Percentiles rank a stretch among this genome's conserved stretches.
These are phyloP conservation scores for Idaea aversata DNA, from an alignment of 2,888 invertebrate species.

Conservation along the genomic window DNA sequence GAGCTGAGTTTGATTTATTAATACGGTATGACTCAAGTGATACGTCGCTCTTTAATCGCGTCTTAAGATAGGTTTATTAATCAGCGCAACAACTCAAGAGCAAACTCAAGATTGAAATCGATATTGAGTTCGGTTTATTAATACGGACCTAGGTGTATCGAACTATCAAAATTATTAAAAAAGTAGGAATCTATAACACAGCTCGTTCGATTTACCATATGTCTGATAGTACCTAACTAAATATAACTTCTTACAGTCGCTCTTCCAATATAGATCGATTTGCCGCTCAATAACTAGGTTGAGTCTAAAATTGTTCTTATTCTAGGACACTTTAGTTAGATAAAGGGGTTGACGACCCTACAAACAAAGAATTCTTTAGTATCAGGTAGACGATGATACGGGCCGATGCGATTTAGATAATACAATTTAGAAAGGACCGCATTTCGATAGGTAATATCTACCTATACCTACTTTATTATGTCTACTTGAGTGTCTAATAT, in stretches of 20 bases:
- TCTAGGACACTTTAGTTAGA: conserved; percentile 55
- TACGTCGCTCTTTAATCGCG: too few species aligned
- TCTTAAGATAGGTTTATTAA: too few species aligned
- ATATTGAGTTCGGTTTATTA: too few species aligned
- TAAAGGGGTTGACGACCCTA: conserved; percentile 58
- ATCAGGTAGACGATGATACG: conserved; percentile 43
- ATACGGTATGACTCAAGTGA: too few species aligned
- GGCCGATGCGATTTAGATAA: conserved; percentile 28
- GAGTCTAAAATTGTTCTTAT: conserved; percentile 30
- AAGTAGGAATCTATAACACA: neutral
- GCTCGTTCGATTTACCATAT: conserved; percentile 4
- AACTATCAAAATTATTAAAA: neutral
- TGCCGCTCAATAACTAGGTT: conserved; percentile 22
- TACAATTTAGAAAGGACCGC: conserved; percentile 27
- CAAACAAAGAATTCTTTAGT: conserved; percentile 52
- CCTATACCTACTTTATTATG: conserved; percentile 2
- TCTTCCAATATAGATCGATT: conserved; percentile 15
- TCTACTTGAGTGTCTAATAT: conserved; percentile 8
- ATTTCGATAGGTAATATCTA: neutral
- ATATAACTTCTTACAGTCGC: neutral
- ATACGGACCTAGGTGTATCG: too few species aligned
- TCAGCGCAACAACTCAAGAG: too few species aligned
- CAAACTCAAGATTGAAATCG: too few species aligned
- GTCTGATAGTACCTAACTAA: neutral
- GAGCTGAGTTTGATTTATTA: too few species aligned